Base-by-base conservation (phyloP, 2,797 vertebrate genomes). In the Adrianichthys oophorus region DNA sequence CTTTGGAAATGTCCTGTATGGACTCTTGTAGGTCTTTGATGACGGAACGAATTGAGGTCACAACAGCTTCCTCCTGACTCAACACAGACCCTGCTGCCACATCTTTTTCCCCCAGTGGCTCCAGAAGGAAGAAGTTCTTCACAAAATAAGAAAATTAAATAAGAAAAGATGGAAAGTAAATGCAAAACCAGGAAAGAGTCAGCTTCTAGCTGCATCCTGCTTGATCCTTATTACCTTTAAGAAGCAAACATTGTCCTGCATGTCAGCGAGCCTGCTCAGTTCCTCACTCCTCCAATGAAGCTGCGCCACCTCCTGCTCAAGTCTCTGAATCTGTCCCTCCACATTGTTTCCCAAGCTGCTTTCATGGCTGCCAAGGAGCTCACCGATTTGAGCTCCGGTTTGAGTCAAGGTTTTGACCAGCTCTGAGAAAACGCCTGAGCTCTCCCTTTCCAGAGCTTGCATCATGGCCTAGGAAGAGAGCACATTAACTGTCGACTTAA, bases 221-320 rank as follows among this genome's bases (percentile, higher is more conserved):
- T 32, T 61, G 29, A 15, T 19, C 24, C 8, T 5, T 0, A 1
- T 41, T 81, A 93, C 92, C 81, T 91, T 89, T 51, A 92, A 54
- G 54, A 93, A 92, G 56, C 73, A 72, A 65, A 85, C 17, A 43
- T 86, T 21, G 44, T 93, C 91, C 60, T 90, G 75, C 53, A 84
- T 87, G 48, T 62, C 48, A 0, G 77, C 69, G 56, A 92, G 74
- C 37, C 67, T 56, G 60, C 40, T 72, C 62, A 93, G 71, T 71
- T 92, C 90, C 5, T 85, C 83, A 12, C 71, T 72, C 61, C 58
- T 90, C 74, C 83, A 82, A 55, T 21, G 57, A 15, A 93, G 85
- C 56, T 78, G 80, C 7, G 58, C 70, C 55, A 87, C 66, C 64
- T 91, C 84, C 70, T 91, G 89, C 74, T 92, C 79, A 56, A 93